Base-by-base conservation (phyloP, 2,113 vertebrate genomes). In the Pedionomus torquatus region DNA sequence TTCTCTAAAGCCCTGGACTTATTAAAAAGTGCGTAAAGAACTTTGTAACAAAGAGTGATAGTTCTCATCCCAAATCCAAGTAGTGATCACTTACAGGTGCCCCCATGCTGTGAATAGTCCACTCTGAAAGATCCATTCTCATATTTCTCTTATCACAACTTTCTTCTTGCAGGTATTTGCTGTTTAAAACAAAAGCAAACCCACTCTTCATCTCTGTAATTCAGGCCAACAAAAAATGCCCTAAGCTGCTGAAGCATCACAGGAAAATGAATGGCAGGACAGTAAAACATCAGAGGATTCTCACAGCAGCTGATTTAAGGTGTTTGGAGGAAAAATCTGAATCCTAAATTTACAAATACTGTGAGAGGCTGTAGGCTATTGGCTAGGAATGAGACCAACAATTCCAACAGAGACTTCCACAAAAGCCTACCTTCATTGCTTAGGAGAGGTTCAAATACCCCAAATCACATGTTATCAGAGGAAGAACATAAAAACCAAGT, bases 161-260 rank as follows among this genome's bases (percentile, higher is more conserved):
- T 97, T 99, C 99, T 78, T 99, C 99, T 95, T 98, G 98, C 75
- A 99, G 96, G 95, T 99, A 99, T 77, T 97, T 95, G 89, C 99
- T 99, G 83, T 61, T 91, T 83, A 87, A 94, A 91, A 95, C 93
- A 97, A 69, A 70, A 76, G n/a, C 11, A 64, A 90, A 77, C 74
- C 69, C 70, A 13, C 31, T 60, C 58, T 49, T 66, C 8, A 43
- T 4, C 23, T 64, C 35, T 3, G 2, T 33, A 3, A 48, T 68
- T 65, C 28, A 78, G 35, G 65, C 26, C 35, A 55, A 28, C 5
- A n/a, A 58, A 35, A 31, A 68, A 60, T 3, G 6, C 48, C 23
- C n/a, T n/a, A 9, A 81, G 26, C 51, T 82, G 35, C 58, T 71
- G 51, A 54, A 76, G 33, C n/a, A 58, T 57, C 31, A 57, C 21